These are phyloP conservation scores for Elephantulus edwardii DNA, from an alignment of 2,113 vertebrate genomes.

Conservation along the genomic window DNA sequence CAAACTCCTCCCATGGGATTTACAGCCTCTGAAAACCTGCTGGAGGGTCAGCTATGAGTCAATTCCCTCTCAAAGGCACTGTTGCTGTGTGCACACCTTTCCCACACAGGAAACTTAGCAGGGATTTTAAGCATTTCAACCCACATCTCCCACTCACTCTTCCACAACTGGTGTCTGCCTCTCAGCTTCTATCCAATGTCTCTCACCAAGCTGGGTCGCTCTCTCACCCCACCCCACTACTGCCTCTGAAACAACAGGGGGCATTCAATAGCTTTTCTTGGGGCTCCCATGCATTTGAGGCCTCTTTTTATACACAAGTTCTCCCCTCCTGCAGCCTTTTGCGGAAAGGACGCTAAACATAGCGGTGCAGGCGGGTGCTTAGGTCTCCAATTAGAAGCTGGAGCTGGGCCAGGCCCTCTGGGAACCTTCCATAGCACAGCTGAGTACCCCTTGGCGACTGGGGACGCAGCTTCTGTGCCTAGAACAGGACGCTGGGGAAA, in stretches of 20 bases:
- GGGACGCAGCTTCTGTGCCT: fast-evolving
- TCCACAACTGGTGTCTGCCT: fast-evolving
- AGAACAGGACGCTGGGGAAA: neutral
- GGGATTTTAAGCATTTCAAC: fast-evolving
- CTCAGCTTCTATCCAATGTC: fast-evolving
- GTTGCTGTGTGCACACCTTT: no score
- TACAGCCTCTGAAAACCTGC: no score
- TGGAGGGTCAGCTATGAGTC: no score
- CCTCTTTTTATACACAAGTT: fast-evolving
- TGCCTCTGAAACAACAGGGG: no score
- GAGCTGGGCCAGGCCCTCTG: fast-evolving
- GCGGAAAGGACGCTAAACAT: fast-evolving
- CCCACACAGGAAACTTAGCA: no score
- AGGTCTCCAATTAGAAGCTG: fast-evolving
- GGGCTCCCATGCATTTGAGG: fast-evolving
- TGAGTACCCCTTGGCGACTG: fast-evolving
- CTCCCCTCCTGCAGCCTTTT: neutral
- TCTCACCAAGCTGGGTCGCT: no score
- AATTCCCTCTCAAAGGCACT: no score
- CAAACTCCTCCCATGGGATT: no score
- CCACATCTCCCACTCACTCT: neutral
- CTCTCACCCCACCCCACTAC: no score
- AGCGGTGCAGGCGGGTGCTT: fast-evolving
- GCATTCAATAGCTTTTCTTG: neutral
- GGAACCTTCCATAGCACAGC: neutral